Percentiles rank a stretch among this genome's conserved stretches.
These are phyloP conservation scores for Hesperophylax magnus DNA, from an alignment of 1,140 invertebrate species.

Conservation along the genomic window DNA sequence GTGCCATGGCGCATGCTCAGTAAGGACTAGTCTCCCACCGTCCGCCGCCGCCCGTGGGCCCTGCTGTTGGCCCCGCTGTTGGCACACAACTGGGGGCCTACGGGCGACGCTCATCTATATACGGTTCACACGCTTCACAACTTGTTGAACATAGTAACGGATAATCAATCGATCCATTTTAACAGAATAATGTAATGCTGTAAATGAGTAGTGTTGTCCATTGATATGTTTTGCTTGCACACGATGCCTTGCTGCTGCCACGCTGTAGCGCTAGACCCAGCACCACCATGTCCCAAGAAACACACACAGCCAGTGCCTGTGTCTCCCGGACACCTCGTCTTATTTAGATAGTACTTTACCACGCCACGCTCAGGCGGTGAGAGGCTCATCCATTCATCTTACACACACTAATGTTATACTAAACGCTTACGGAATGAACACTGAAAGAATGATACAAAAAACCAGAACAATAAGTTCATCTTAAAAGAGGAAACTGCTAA, in stretches of 20 bases:
- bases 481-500: neutral
- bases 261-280: constrained; percentile 72
- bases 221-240: constrained; percentile 69
- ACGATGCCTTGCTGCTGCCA: constrained; percentile 71
- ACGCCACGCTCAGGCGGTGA: constrained; percentile 45
- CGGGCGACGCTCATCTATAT: constrained; percentile 68
- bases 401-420: constrained; percentile 29
- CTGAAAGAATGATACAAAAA: constrained; percentile 24
- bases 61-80: constrained; percentile 64
- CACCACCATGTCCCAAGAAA: constrained; percentile 68
- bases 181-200: constrained; percentile 71
- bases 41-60: constrained; percentile 61
- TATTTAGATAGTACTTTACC: neutral
- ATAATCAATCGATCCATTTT: constrained; percentile 63
- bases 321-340: constrained; percentile 48
- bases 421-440: constrained; percentile 30
- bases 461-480: neutral
- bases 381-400: constrained; percentile 41
- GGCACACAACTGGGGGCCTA: constrained; percentile 62
- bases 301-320: constrained; percentile 69
- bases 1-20: constrained; percentile 73
- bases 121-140: constrained; percentile 35
- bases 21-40: constrained; percentile 68
- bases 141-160: constrained; percentile 61
- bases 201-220: constrained; percentile 69